Base-by-base conservation (phyloP, 2,797 vertebrate species). In the Esox lucius region DNA sequence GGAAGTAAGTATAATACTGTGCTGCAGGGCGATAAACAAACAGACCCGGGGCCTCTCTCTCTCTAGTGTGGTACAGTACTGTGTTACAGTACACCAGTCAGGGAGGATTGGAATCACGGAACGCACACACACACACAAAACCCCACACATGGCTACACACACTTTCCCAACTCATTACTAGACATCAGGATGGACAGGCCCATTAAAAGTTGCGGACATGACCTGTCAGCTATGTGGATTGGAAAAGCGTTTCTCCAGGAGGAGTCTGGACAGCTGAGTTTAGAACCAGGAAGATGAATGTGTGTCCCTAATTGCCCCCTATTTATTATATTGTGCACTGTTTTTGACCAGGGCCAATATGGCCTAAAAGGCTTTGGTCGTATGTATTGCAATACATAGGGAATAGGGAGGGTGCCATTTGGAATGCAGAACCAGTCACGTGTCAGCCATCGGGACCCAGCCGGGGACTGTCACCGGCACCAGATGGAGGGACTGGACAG, bases 151-250 rank as follows among this genome's bases (percentile, higher is more conserved):
- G 24, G 3, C 35, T 19, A 68, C 33, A 17, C 24, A 26, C 49
- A 31, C 17, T n/a, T 31, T 53, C 17, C 66, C 22, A 51, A 26
- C 56, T 70, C 68, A 77, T 78, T 70, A 71, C 66, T 69, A 83
- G 78, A 85, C 81, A 81, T 76, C 75, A 81, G 75, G 79, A 75
- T 72, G 77, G 79, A 78, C 77, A 81, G 79, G 75, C 80, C 77
- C 78, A 80, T 85, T 86, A 80, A 78, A 86, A 85, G 82, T 75
- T 61, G 71, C 78, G 49, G 72, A 70, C 72, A 74, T 74, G 81
- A 66, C 69, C 69, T 80, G 75, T 85, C 84, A 82, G 77, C 66
- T 49, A 42, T 73, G 66, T 49, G 70, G 76, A 73, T 79, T 79
- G 77, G 80, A 77, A 64, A 56, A 64, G 73, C 11, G 70, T 73